Conservation (phyloP, 2,113 vertebrate species). For the Python bivittatus region DNA sequence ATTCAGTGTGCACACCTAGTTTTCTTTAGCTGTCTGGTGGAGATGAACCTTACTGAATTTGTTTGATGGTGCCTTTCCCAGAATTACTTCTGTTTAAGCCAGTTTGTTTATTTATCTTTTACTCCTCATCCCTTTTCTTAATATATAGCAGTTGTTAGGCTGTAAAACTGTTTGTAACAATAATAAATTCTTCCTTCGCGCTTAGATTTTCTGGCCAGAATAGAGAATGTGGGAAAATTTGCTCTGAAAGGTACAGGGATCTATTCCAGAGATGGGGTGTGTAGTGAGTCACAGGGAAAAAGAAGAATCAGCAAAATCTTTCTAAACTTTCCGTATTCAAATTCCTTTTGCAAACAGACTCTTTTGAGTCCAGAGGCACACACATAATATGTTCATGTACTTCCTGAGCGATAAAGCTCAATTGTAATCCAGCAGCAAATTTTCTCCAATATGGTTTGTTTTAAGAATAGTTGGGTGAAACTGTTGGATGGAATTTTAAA, state of each 20-base stretch:
- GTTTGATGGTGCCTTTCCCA: neutral
- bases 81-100: neutral
- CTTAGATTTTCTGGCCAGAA: neutral
- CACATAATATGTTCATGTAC: no score
- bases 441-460: neutral
- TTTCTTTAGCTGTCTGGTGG: neutral
- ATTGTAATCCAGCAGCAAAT: neutral
- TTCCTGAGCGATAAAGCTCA: neutral
- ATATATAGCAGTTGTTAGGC: neutral
- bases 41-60: neutral
- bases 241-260: no score
- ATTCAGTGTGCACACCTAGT: neutral
- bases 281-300: neutral
- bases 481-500: neutral
- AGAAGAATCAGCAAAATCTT: neutral
- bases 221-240: neutral
- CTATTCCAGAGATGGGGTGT: neutral
- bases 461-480: neutral
- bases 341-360: neutral
- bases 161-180: neutral
- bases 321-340: neutral
- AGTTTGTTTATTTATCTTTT: neutral
- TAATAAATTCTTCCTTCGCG: neutral
- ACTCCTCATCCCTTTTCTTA: neutral
- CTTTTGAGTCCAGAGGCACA: neutral